phyloP scores from a whole-genome alignment of 2,888 invertebrate genomes.

The Lycia hirtaria region DNA sequence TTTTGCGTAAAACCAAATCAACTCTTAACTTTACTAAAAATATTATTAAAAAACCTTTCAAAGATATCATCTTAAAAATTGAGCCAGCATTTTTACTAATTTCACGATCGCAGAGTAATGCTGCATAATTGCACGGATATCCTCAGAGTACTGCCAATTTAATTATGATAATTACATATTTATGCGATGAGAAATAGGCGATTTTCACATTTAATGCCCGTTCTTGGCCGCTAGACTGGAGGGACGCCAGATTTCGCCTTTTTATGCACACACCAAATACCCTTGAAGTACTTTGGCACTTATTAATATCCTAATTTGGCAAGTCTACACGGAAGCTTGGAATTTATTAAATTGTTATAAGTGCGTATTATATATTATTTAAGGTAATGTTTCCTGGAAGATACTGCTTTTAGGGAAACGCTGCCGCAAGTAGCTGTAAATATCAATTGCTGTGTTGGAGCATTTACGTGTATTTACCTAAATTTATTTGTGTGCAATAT shows the following conservation, averaged over 20 bases:
- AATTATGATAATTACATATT: constrained; percentile 18
- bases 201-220: constrained; percentile 31
- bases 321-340: constrained; percentile 71
- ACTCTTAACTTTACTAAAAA: no score
- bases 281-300: constrained; percentile 57
- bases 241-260: constrained; percentile 62
- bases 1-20: no score
- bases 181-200: constrained; percentile 11
- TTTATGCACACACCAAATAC: constrained; percentile 68
- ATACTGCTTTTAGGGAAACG: neutral
- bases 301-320: constrained; percentile 83
- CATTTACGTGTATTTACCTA: no score
- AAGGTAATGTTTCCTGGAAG: neutral
- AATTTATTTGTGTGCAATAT: no score
- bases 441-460: no score
- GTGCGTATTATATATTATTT: neutral
- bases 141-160: neutral
- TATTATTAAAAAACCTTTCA: no score
- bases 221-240: constrained; percentile 64
- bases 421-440: no score
- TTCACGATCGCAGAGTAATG: neutral
- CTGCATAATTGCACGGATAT: neutral
- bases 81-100: neutral
- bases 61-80: neutral
- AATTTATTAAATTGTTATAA: constrained; percentile 39